phyloP scores from a whole-genome alignment of 2,888 invertebrate genomes.

The Tenthredo livida region DNA sequence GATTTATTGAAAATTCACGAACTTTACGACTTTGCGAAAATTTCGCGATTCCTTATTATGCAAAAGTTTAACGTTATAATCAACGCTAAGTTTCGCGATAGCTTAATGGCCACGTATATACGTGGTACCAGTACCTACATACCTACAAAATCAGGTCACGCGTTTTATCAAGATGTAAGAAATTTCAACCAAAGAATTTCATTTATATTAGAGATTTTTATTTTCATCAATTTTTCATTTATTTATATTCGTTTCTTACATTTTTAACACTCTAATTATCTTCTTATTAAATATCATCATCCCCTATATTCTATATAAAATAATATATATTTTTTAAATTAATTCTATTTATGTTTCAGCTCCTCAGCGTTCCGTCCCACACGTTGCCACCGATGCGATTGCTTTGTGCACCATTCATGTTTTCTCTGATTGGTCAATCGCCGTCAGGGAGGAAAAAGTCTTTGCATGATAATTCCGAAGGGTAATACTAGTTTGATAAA shows the following conservation, averaged over 20 bases:
- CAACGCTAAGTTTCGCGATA: constrained; percentile 24
- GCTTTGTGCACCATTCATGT: constrained; percentile 74
- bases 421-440: constrained; percentile 68
- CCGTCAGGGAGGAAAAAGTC: constrained; percentile 58
- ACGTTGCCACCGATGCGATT: constrained; percentile 76
- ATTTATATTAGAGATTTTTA: neutral
- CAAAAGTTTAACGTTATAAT: constrained; percentile 26
- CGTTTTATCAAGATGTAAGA: constrained; percentile 5
- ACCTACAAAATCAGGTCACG: constrained; percentile 23
- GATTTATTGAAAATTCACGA: neutral
- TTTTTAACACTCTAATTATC: neutral
- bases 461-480: constrained; percentile 62
- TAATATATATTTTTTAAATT: neutral
- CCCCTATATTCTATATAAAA: neutral
- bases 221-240: neutral
- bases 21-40: neutral
- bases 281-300: neutral
- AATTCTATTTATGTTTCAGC: constrained; percentile 61
- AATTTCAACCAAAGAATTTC: neutral
- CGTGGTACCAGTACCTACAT: neutral
- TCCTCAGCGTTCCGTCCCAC: constrained; percentile 73
- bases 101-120: neutral
- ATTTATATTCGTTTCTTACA: neutral
- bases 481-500: neutral
- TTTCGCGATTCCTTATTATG: neutral